Percentiles rank a stretch among this genome's conserved stretches.
These are phyloP conservation scores for Centruroides vittatus DNA, from an alignment of 1,140 invertebrate species.

Conservation along the genomic window DNA sequence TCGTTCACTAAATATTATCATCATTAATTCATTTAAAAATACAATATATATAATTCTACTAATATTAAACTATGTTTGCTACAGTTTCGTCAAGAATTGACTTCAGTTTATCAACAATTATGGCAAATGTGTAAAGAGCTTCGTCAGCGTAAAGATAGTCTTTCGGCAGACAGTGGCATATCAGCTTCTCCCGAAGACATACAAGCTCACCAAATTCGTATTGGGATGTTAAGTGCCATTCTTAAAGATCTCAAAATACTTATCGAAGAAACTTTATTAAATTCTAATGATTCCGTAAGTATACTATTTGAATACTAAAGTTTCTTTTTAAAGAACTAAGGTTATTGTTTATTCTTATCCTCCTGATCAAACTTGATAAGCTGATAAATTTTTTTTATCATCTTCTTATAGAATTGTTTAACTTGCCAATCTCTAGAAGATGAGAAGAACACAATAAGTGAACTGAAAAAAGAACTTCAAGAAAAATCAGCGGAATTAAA, in stretches of 20 bases:
- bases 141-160: constrained; percentile 20
- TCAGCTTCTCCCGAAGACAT: constrained; percentile 13
- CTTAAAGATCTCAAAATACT: constrained; percentile 31
- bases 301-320: background rate
- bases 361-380: no score
- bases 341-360: background rate
- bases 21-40: no score
- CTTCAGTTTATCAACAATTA: constrained; percentile 32
- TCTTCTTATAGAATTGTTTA: constrained; percentile 6
- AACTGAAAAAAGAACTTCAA: constrained; percentile 42
- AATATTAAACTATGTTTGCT: no score
- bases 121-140: constrained; percentile 31
- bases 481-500: constrained; percentile 64
- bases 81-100: constrained; percentile 34
- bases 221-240: constrained; percentile 30
- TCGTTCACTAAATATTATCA: no score
- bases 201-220: constrained; percentile 21
- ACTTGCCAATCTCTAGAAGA: constrained; percentile 16
- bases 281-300: constrained; percentile 12
- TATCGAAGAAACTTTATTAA: constrained; percentile 22
- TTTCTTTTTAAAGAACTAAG: background rate
- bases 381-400: no score
- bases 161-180: constrained; percentile 19
- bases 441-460: constrained; percentile 31
- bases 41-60: no score